Evolutionary conservation across 2,113 vertebrate genomes (phyloP).

Genomic region (Eudorcas thomsonii): DNA sequence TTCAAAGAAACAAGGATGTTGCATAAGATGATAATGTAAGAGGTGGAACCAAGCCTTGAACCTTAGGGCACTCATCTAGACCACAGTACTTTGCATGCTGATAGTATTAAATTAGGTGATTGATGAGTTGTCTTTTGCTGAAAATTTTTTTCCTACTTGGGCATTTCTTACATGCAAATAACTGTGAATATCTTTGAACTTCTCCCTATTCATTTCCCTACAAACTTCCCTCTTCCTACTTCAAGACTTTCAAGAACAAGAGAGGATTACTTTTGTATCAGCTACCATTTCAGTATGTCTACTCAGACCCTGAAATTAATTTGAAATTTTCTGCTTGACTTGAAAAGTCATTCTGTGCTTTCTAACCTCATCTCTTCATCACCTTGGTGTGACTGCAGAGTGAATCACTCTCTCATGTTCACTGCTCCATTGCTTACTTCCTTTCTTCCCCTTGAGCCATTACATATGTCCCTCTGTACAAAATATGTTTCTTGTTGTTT

Average conservation of each 20-base stretch:
- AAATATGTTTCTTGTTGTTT: slow-evolving; percentile 65
- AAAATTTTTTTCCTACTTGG: background rate
- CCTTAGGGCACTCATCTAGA: background rate
- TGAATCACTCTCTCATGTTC: background rate
- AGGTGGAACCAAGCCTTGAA: background rate
- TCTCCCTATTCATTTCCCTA: background rate
- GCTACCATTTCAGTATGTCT: background rate
- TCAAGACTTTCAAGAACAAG: background rate
- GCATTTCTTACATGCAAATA: background rate
- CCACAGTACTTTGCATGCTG: background rate
- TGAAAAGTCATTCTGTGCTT: background rate
- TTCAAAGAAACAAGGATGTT: background rate
- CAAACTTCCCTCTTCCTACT: background rate
- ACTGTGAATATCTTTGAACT: slow-evolving; percentile 13
- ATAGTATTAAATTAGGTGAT: background rate
- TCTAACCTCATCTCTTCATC: background rate
- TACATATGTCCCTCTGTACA: slow-evolving; percentile 42
- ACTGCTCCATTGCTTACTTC: background rate
- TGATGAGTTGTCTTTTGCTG: background rate
- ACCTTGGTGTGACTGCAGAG: background rate
- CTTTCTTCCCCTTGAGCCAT: slow-evolving; percentile 36
- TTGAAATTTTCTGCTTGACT: slow-evolving; percentile 16
- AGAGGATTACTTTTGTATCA: background rate
- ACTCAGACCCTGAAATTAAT: background rate
- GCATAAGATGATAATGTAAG: background rate